Evolutionary conservation across 2,888 invertebrate genomes (phyloP).

Genomic region (Ennomos fuscantarius): DNA sequence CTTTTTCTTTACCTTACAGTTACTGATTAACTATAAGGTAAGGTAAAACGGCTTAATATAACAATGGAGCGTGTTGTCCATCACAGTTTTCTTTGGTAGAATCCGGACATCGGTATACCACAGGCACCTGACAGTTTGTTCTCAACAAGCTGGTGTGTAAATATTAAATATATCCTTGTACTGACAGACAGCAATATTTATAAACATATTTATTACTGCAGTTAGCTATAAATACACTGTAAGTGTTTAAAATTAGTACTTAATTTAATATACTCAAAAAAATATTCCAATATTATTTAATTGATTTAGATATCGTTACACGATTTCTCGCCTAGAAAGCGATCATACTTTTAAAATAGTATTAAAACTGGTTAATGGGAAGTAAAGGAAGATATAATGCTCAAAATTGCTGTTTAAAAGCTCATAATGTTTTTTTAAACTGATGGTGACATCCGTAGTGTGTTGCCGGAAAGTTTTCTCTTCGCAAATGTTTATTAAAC

Average conservation of each 20-base stretch:
- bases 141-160: background rate
- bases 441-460: slow-evolving; percentile 13
- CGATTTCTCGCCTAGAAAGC: slow-evolving; percentile 15
- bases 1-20: no score
- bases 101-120: no score
- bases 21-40: background rate
- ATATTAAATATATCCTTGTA: slow-evolving; percentile 23
- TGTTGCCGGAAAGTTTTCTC: slow-evolving; percentile 5
- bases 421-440: slow-evolving; percentile 13
- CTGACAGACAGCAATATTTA: background rate
- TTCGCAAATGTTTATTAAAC: slow-evolving; percentile 2
- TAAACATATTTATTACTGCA: background rate
- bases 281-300: slow-evolving; percentile 1
- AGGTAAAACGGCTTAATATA: no score
- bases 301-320: slow-evolving; percentile 3
- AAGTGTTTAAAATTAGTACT: slow-evolving; percentile 7
- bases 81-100: no score
- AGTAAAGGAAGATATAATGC: slow-evolving; percentile 29
- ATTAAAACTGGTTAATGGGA: slow-evolving; percentile 35
- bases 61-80: no score
- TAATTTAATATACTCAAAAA: slow-evolving; percentile 2
- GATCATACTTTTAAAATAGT: slow-evolving; percentile 9
- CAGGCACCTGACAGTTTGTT: background rate
- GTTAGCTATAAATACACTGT: slow-evolving; percentile 4
- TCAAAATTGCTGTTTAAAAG: slow-evolving; percentile 15